These are phyloP conservation scores for Arizona elegans DNA, from an alignment of 2,113 vertebrate species.

Conservation along the genomic window DNA sequence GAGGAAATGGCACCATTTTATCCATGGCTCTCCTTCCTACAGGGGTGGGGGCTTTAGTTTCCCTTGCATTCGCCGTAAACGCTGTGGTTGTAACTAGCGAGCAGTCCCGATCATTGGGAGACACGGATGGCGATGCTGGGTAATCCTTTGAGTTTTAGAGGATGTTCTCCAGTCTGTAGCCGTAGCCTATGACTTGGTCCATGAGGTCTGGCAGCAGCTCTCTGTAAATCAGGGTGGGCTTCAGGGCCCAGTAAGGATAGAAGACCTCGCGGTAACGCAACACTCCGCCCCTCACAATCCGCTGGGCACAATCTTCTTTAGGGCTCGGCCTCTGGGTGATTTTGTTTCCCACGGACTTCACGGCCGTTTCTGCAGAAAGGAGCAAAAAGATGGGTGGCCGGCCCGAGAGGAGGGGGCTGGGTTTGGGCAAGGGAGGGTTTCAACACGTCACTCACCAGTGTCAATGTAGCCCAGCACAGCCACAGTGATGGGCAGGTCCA, in stretches of 20 bases:
- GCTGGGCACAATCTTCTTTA: conserved; percentile 40
- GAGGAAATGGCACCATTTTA: not conserved
- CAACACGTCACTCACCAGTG: conserved; percentile 31
- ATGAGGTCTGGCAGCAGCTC: conserved; percentile 26
- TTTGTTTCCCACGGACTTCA: conserved; percentile 16
- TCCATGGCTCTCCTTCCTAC: not conserved
- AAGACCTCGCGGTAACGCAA: conserved; percentile 35
- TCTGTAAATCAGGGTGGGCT: not conserved
- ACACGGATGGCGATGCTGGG: not conserved
- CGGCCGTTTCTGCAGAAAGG: conserved; percentile 25
- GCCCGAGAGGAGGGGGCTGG: not conserved
- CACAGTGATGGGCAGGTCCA: conserved; percentile 31
- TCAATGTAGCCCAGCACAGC: conserved; percentile 50
- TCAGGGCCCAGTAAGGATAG: conserved; percentile 43
- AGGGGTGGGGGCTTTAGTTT: not conserved
- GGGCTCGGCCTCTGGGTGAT: conserved; percentile 5
- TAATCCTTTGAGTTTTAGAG: not conserved
- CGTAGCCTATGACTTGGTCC: not conserved
- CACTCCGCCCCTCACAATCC: conserved; percentile 31
- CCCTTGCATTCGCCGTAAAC: not conserved
- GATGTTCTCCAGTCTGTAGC: conserved; percentile 36
- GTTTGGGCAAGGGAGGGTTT: not conserved
- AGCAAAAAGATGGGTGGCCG: not conserved
- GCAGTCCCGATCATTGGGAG: not conserved
- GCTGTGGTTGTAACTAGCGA: not conserved